Percentiles rank a stretch among this genome's conserved stretches.
Conservation (phyloP, 2,888 invertebrate genomes). For the Ophraella communa region DNA sequence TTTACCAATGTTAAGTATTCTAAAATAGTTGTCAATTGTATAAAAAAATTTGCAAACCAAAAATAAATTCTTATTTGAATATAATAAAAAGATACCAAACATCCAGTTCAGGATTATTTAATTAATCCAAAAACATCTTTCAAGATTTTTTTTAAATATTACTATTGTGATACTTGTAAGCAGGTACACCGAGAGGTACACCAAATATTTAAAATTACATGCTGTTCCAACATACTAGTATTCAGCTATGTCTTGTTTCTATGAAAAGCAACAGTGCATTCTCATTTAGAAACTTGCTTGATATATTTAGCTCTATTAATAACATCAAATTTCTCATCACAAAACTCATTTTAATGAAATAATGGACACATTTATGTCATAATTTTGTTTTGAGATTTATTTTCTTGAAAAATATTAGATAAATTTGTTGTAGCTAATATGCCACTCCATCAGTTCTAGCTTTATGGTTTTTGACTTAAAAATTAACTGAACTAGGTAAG, state of each 20-base stretch:
- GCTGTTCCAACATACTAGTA: neutral
- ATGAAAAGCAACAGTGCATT: neutral
- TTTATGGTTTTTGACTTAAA: too few relatives aligned
- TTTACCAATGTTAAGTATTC: too few relatives aligned
- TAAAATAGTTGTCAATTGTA: too few relatives aligned
- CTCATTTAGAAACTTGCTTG: slow-evolving; percentile 20
- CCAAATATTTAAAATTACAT: neutral
- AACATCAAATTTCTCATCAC: slow-evolving; percentile 18
- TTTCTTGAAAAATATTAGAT: neutral
- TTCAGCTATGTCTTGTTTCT: neutral
- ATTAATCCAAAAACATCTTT: too few relatives aligned
- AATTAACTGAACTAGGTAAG: too few relatives aligned
- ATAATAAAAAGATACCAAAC: too few relatives aligned
- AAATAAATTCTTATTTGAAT: too few relatives aligned
- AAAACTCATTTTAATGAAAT: slow-evolving; percentile 24
- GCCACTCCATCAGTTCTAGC: neutral
- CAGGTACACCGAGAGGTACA: neutral
- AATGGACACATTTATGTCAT: slow-evolving; percentile 21
- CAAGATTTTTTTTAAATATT: too few relatives aligned
- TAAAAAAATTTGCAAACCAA: too few relatives aligned
- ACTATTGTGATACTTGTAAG: too few relatives aligned
- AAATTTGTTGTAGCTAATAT: neutral
- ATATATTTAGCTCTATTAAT: slow-evolving; percentile 20
- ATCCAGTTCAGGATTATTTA: too few relatives aligned
- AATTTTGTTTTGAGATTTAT: slow-evolving; percentile 15